Evolutionary conservation across 1,140 invertebrate genomes (phyloP).

Genomic region (Antheraea mylitta): DNA sequence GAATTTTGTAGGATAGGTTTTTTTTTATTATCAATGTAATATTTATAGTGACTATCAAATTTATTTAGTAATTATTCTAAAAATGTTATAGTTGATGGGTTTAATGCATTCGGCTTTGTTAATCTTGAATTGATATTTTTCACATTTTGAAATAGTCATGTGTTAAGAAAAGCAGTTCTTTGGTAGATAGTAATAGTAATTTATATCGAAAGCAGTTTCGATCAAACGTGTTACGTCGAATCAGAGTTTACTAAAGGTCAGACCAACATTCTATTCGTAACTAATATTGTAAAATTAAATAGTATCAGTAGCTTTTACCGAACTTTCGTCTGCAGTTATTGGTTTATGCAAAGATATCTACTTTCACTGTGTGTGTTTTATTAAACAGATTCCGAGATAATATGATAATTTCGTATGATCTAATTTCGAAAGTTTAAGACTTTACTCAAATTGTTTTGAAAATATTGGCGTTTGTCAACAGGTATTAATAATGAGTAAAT

Average conservation of each 20-base stretch:
- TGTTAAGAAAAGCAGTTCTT: background rate
- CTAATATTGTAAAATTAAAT: slow-evolving; percentile 6
- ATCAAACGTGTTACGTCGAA: background rate
- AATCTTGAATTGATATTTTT: no score
- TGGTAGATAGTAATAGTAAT: no score
- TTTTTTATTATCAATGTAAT: no score
- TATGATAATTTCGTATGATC: background rate
- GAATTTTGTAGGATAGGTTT: no score
- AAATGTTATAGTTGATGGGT: no score
- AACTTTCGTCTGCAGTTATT: slow-evolving; percentile 24
- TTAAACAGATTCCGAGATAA: background rate
- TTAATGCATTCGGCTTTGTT: no score
- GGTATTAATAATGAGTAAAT: background rate
- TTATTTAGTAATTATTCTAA: no score
- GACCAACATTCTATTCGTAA: slow-evolving; percentile 8
- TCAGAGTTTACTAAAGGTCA: slow-evolving; percentile 6
- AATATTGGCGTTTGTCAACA: background rate
- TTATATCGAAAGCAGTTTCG: background rate
- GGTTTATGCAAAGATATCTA: slow-evolving; percentile 14
- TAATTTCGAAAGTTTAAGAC: slow-evolving; percentile 8
- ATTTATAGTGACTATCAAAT: no score
- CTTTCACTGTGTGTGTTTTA: slow-evolving; percentile 24
- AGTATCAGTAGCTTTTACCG: slow-evolving; percentile 13
- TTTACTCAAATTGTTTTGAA: background rate
- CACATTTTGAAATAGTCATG: no score